These are phyloP conservation scores for Poecilia gillii DNA, from an alignment of 2,797 vertebrate species.

Conservation along the genomic window DNA sequence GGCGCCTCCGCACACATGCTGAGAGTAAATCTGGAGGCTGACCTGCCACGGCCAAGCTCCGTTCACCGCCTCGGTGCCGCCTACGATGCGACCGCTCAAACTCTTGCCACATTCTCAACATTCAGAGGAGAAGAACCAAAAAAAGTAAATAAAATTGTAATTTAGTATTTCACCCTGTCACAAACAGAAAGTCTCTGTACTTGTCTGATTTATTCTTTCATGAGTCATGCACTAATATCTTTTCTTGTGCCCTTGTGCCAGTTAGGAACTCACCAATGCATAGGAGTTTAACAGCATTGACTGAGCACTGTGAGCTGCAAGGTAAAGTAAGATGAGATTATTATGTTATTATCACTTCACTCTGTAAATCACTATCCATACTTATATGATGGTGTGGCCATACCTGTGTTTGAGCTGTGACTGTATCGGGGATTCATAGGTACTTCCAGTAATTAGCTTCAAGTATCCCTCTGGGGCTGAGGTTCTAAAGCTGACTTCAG, in stretches of 20 bases:
- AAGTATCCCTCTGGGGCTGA: slow-evolving; percentile 72
- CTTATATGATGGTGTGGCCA: not conserved
- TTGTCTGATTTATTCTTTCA: not conserved
- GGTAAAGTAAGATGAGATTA: slow-evolving; percentile 1
- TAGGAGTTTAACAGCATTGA: slow-evolving; percentile 77
- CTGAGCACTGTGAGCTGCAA: slow-evolving; percentile 79
- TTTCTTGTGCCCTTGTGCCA: not conserved
- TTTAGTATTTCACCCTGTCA: not conserved
- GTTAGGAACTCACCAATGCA: slow-evolving; percentile 84
- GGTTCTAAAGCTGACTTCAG: slow-evolving; percentile 18
- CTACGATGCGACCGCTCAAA: slow-evolving; percentile 83
- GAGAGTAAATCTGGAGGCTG: slow-evolving; percentile 81
- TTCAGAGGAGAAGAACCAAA: not conserved
- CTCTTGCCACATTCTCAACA: slow-evolving; percentile 56
- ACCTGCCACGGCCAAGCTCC: slow-evolving; percentile 95
- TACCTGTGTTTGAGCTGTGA: slow-evolving; percentile 80
- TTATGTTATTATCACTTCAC: not conserved
- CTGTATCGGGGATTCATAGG: slow-evolving; percentile 48
- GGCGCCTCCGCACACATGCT: slow-evolving; percentile 89
- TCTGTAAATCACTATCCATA: not conserved
- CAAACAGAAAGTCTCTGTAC: not conserved
- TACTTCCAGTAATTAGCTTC: slow-evolving; percentile 76
- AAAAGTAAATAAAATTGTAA: not conserved
- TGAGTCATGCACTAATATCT: not conserved
- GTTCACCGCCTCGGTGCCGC: slow-evolving; percentile 70